Evolutionary conservation across 2,888 invertebrate species (phyloP), one percentile per base, ranked within the genome.

Genomic region (Xiphydria camelus): DNA sequence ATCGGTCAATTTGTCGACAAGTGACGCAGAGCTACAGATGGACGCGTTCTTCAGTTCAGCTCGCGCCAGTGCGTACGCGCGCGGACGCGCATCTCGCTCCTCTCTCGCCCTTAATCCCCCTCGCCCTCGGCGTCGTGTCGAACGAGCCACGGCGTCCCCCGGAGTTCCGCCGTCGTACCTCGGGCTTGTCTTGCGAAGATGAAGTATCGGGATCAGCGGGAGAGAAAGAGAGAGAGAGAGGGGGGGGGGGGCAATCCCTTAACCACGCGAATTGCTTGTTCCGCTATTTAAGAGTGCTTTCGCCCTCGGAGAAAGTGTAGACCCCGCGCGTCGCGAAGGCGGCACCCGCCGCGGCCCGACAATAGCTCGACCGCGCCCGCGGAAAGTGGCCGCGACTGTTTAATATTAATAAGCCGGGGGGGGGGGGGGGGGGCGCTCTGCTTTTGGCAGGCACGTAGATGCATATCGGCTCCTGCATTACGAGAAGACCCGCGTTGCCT

Each of bases 331-430:
- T 21, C 4, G 4, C 15, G n/a, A 35, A 25, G 14, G 23, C 32
- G 26, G 18, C 39, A 45, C 39, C 14, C 17, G 34, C 6, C 12
- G 21, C 10, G 39, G 40, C 53, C 44, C 59, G 62, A 56, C 62
- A 59, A 62, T 56, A 36, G 29, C 45, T 4, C 12, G 29, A 46
- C 49, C 47, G 41, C 51, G 49, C 43, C 49, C 53, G 48, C 45
- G 46, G 54, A 64, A 66, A 66, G 65, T 62, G 61, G 59, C 53
- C n/a, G n/a, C n/a, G n/a, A 59, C 65, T 68, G 70, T 70, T 71
- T 71, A 70, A 72, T 72, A 72, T 72, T 72, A 72, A 72, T 72
- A 71, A 72, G 70, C 70, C 59, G 43, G 55, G n/a, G n/a, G n/a
- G n/a, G n/a, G n/a, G n/a, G n/a, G n/a, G n/a, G n/a, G n/a, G n/a